Percentiles rank a stretch among this genome's conserved stretches.
These are phyloP conservation scores for Chroicocephalus ridibundus DNA, from an alignment of 2,113 vertebrate species.

Conservation along the genomic window DNA sequence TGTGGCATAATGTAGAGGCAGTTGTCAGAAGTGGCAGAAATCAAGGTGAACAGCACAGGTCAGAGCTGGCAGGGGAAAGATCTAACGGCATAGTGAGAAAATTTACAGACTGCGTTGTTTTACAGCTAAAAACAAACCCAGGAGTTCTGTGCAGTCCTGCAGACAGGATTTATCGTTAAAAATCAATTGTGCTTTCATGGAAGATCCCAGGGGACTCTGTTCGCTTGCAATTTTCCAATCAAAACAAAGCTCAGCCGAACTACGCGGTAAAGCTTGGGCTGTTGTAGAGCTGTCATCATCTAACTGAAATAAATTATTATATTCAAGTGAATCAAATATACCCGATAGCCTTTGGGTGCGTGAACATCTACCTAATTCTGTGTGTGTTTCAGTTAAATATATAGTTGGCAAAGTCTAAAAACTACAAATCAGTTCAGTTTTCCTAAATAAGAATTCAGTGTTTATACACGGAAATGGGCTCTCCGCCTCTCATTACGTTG, in stretches of 20 bases:
- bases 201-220: conserved; percentile 26
- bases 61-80: neutral
- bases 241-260: neutral
- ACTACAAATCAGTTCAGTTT: neutral
- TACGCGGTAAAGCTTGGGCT: neutral
- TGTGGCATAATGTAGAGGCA: neutral
- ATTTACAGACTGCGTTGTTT: neutral
- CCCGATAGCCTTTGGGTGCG: neutral
- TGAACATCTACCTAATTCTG: neutral
- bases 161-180: conserved; percentile 31
- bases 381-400: neutral
- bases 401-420: neutral
- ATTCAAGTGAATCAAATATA: neutral
- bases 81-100: neutral
- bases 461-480: neutral
- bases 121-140: neutral
- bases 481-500: neutral
- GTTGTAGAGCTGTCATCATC: neutral
- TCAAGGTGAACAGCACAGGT: neutral
- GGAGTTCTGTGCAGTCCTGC: conserved; percentile 26
- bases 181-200: conserved; percentile 55
- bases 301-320: conserved; percentile 9
- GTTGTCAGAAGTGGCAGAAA: neutral
- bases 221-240: conserved; percentile 39
- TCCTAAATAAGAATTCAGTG: neutral